Evolutionary conservation across 2,888 invertebrate genomes (phyloP).

Genomic region (Idaea biselata): DNA sequence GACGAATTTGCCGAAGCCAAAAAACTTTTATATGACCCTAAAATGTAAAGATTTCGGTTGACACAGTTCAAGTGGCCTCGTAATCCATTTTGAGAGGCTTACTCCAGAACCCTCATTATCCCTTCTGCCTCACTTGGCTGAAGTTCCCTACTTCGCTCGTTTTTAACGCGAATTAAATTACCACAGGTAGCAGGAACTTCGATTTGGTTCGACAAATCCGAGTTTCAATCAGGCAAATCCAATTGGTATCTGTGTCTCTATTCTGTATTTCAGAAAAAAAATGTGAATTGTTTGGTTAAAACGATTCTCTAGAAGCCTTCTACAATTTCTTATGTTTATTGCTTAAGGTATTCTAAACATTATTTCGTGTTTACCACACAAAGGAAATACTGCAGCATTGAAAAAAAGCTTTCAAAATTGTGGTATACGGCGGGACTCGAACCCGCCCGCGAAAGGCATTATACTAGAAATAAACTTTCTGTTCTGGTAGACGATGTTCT

Average conservation of each 20-base stretch:
- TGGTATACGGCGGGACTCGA: too few species aligned
- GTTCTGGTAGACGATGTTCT: too few species aligned
- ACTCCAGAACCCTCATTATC: neutral
- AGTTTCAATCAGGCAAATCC: neutral
- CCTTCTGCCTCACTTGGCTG: neutral
- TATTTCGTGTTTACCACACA: too few species aligned
- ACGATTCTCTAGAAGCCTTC: too few species aligned
- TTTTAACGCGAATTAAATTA: neutral
- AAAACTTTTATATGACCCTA: neutral
- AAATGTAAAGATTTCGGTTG: neutral
- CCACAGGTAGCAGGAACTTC: conserved; percentile 1
- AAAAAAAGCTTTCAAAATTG: too few species aligned
- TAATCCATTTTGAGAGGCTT: neutral
- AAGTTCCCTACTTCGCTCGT: neutral
- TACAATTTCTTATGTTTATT: too few species aligned
- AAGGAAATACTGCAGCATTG: too few species aligned
- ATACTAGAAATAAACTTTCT: too few species aligned
- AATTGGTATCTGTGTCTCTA: neutral
- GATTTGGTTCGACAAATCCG: neutral
- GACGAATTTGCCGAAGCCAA: too few species aligned
- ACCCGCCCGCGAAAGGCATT: too few species aligned
- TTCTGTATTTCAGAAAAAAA: neutral
- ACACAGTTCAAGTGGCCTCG: neutral
- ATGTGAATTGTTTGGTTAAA: too few species aligned
- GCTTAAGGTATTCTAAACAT: too few species aligned